Base-by-base conservation (phyloP, 1,140 invertebrate species). In the Cydia fagiglandana region DNA sequence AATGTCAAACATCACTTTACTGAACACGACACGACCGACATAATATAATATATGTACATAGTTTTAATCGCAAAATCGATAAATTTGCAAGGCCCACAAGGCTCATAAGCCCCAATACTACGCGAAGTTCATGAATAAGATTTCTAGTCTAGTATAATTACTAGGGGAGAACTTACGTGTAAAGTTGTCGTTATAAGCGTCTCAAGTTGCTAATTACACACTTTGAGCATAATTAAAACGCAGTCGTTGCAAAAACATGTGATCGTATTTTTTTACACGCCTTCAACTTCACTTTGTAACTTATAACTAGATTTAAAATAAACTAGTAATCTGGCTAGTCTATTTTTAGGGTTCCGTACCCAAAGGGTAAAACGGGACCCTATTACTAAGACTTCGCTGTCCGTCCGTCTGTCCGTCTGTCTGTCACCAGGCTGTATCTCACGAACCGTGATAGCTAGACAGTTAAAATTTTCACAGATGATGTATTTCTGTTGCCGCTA, bases 61-160 rank as follows among this genome's bases (percentile, higher is more conserved):
- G 45, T 15, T 47, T 47, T 15, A 53, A 17, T 13, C 13, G 50
- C 50, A 53, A n/a, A 53, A 53, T 53, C 50, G n/a, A 53, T 53
- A 17, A 17, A 10, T 53, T n/a, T 53, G 50, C 50, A 53, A 17
- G 12, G n/a, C n/a, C 4, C 50, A 53, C 50, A 53, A 17, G 12
- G n/a, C n/a, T 1, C 50, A 53, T n/a, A 53, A 53, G n/a, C 50
- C 50, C 5, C 45, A 47, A 47, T 2, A 3, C 15, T 53, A n/a
- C n/a, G 17, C n/a, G 50, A 53, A 53, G 12, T 47, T 53, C 50
- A 53, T 53, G 50, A 53, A 17, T 53, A 53, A n/a, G 15, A 53
- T 53, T 53, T 17, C 50, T 53, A 53, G 50, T 53, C 50, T 53
- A 53, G 50, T 53, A 53, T 53, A 53, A 53, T 53, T 53, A 53